phyloP scores from a whole-genome alignment of 2,113 vertebrate species.

The Corythornis vintsioides region DNA sequence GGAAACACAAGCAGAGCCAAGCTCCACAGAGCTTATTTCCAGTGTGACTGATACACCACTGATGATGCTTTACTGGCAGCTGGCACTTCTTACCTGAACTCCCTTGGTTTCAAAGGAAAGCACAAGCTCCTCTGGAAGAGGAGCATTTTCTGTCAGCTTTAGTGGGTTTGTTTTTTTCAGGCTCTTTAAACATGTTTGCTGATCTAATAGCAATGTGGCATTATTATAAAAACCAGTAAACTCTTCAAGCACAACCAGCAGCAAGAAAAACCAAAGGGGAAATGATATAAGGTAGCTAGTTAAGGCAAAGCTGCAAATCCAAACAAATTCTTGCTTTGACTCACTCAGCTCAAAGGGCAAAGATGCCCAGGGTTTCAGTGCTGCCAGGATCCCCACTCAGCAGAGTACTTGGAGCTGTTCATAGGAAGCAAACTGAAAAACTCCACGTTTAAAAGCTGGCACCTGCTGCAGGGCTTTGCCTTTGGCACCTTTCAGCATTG shows the following conservation, averaged over 20 bases:
- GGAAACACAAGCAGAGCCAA: background rate
- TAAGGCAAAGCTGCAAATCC: background rate
- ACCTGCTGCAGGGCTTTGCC: background rate
- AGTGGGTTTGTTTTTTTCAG: background rate
- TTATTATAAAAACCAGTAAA: background rate
- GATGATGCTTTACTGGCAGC: background rate
- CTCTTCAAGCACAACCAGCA: background rate
- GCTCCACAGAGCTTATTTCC: background rate
- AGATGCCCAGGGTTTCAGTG: background rate
- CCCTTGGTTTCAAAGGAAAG: background rate
- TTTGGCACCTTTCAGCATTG: too few species aligned
- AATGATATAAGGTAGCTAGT: background rate
- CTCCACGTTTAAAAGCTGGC: background rate
- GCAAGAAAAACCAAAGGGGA: background rate
- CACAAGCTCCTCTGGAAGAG: background rate
- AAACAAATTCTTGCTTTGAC: background rate
- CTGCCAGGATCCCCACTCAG: background rate
- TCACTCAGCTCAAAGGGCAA: background rate
- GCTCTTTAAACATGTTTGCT: background rate
- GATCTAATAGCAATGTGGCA: background rate
- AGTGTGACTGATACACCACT: conserved; percentile 5
- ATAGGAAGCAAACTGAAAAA: background rate
- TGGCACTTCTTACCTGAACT: background rate
- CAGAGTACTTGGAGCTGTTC: background rate
- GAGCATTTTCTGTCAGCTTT: background rate